Evolutionary conservation across 2,113 vertebrate species (phyloP), one percentile per base, ranked within the genome.

Genomic region (Hippocampus comes): DNA sequence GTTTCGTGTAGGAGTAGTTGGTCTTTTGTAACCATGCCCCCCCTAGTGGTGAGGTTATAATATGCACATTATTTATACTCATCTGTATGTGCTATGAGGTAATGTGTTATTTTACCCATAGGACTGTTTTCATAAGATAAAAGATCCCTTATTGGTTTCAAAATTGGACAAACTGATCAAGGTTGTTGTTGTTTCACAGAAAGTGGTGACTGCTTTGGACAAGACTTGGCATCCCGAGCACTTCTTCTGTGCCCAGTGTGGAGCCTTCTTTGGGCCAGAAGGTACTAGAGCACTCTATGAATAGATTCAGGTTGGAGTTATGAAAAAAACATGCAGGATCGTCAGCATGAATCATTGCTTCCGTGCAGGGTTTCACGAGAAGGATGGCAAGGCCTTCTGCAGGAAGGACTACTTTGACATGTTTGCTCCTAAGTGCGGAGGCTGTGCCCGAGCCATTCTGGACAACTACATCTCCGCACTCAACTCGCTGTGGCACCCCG

Each of bases 391-490:
- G 78, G 96, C 96, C 3, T 98, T 93, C 78, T 98, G 96, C 86
- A 94, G 95, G 76, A 97, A 96, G 85, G 96, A 98, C 91, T 98
- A 98, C 90, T 98, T 98, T 5, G 95, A 98, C 81, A 98, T 97
- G 94, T 98, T 98, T 21, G 96, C 96, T 3, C 96, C 96, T n/a
- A 98, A 98, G 85, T 98, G 96, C 68, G 96, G 96, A 0, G 96
- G 96, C 78, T 98, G 96, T 48, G 82, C 94, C 67, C 94, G 95
- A 4, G 96, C 96, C 84, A 98, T 98, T 86, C 83, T 98, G 80
- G 96, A 98, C 84, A 98, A 98, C 90, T 98, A 98, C 84, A 98
- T 98, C 85, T 97, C 96, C 17, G 96, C 96, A 73, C 94, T 98
- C 78, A 98, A 96, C 82, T 94, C 95, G 2, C 93, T 98, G 9